phyloP scores from a whole-genome alignment of 2,888 invertebrate species.

The Eubasilissa splendida region DNA sequence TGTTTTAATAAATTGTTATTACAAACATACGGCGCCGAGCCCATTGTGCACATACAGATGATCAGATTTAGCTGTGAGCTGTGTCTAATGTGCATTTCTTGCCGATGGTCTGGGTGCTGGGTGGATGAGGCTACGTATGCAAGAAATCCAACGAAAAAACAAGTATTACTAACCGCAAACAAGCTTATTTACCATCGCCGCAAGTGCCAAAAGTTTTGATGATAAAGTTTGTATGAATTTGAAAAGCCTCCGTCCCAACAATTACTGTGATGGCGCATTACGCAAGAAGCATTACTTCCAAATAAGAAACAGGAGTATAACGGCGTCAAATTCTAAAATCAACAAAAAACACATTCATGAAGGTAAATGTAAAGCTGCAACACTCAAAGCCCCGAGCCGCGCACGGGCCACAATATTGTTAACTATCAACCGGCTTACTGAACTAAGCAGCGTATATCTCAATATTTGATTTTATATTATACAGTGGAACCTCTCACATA shows the following conservation, averaged over 20 bases:
- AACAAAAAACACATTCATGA: conserved; percentile 52
- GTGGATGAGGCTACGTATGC: conserved; percentile 4
- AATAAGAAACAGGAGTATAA: conserved; percentile 58
- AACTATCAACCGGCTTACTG: too few species aligned
- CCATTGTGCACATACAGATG: conserved; percentile 6
- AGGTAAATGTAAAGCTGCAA: background rate
- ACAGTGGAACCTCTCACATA: too few species aligned
- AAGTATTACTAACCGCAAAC: conserved; percentile 6
- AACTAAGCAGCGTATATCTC: too few species aligned
- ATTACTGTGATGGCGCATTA: conserved; percentile 25
- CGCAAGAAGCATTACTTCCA: conserved; percentile 55
- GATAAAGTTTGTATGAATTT: conserved; percentile 8
- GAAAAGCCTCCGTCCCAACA: background rate
- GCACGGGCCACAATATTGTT: too few species aligned
- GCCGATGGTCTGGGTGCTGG: conserved; percentile 6
- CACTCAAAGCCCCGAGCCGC: too few species aligned
- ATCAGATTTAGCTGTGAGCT: conserved; percentile 6
- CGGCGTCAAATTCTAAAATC: conserved; percentile 58
- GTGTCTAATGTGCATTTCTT: background rate
- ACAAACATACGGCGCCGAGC: background rate
- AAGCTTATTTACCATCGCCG: background rate
- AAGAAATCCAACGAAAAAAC: background rate
- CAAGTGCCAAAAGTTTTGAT: background rate
- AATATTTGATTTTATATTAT: too few species aligned
- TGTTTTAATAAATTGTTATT: conserved; percentile 25